A percentile compares a stretch with the other conserved stretches of the same genome.
Evolutionary conservation across 2,797 vertebrate species (phyloP).

Genomic region (Chloroceryle inda): DNA sequence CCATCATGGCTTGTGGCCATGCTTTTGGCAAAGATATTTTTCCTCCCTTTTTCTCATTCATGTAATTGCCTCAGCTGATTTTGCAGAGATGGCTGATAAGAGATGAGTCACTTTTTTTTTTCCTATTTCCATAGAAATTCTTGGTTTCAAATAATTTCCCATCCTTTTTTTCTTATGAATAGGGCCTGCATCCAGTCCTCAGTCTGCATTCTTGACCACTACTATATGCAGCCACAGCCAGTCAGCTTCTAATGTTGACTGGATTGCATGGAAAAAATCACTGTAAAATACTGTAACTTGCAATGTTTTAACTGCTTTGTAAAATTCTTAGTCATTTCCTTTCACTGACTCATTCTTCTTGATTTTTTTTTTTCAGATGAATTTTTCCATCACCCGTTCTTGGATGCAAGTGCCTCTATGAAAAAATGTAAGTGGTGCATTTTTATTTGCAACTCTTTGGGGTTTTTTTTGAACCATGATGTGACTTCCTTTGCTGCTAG

Average conservation of each 20-base stretch:
- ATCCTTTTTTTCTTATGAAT: neutral
- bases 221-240: rapidly evolving
- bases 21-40: neutral
- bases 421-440: slow-evolving; percentile 90
- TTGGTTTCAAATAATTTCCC: neutral
- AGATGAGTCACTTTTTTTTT: neutral
- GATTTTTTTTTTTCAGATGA: slow-evolving; percentile 83
- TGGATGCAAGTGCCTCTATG: slow-evolving; percentile 86
- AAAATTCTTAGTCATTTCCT: neutral
- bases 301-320: neutral
- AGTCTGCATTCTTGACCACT: neutral
- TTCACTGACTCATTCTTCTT: neutral
- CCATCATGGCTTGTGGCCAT: neutral
- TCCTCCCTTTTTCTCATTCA: neutral
- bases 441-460: neutral
- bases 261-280: neutral
- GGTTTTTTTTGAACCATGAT: neutral
- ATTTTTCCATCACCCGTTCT: slow-evolving; percentile 95
- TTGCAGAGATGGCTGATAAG: neutral
- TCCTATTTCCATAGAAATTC: neutral
- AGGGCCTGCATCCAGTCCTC: neutral
- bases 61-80: neutral
- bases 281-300: neutral
- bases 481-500: neutral
- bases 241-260: neutral